A percentile compares a stretch with the other conserved stretches of the same genome.
These are phyloP conservation scores for Arenaria interpres DNA, from an alignment of 2,113 vertebrate genomes.

Conservation along the genomic window DNA sequence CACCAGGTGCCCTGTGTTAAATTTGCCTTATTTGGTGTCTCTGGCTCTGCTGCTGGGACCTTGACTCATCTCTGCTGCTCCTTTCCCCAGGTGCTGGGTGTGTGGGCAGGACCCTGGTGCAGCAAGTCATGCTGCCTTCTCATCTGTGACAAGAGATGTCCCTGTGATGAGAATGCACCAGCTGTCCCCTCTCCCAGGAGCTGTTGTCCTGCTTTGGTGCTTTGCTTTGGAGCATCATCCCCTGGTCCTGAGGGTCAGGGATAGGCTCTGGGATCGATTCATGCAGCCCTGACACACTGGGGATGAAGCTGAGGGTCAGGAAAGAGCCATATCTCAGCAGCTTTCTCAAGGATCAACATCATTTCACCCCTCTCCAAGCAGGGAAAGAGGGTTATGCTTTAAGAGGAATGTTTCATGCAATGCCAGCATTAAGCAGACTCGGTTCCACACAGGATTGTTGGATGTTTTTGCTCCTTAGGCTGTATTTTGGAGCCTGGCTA, in stretches of 20 bases:
- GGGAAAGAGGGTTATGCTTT: neutral
- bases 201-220: neutral
- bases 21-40: neutral
- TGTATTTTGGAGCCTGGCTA: neutral
- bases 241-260: too few relatives aligned
- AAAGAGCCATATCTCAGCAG: neutral
- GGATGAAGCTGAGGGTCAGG: neutral
- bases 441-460: neutral
- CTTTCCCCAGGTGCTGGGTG: neutral
- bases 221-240: neutral
- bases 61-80: neutral
- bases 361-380: neutral
- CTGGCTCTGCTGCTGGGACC: neutral
- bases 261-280: neutral
- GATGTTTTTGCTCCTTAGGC: neutral
- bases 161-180: accelerated
- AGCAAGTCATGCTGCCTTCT: neutral
- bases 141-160: accelerated
- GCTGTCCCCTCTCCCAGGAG: neutral
- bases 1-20: accelerated
- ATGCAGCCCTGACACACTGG: neutral
- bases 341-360: neutral
- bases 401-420: neutral
- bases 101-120: neutral
- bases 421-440: neutral